Evolutionary conservation across 2,113 vertebrate species (phyloP).

Genomic region (Pteropus alecto): DNA sequence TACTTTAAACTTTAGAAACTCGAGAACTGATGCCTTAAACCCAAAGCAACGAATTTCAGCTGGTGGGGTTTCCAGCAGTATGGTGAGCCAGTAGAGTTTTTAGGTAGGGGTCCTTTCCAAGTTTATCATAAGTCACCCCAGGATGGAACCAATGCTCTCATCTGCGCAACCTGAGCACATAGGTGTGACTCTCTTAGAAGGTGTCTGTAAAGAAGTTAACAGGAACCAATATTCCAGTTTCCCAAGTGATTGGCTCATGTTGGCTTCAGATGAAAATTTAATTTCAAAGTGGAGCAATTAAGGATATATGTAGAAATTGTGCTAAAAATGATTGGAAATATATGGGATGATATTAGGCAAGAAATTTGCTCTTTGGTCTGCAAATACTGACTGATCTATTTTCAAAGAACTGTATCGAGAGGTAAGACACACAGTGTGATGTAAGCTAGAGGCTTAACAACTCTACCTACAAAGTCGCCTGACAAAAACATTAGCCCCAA

Average conservation of each 20-base stretch:
- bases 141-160: neutral
- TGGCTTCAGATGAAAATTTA: neutral
- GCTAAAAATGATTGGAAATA: neutral
- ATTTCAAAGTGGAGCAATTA: neutral
- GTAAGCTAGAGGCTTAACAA: neutral
- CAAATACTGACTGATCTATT: neutral
- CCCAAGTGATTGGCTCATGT: neutral
- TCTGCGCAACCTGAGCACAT: neutral
- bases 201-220: neutral
- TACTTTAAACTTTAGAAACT: neutral
- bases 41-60: neutral
- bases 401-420: neutral
- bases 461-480: neutral
- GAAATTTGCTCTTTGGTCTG: neutral
- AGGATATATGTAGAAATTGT: neutral
- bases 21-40: neutral
- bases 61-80: neutral
- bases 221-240: neutral
- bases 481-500: neutral
- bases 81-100: neutral
- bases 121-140: neutral
- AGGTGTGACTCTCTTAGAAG: neutral
- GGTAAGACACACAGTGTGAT: neutral
- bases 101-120: neutral
- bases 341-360: neutral